phyloP scores from a whole-genome alignment of 2,888 invertebrate genomes.

The Troides oblongomaculatus region DNA sequence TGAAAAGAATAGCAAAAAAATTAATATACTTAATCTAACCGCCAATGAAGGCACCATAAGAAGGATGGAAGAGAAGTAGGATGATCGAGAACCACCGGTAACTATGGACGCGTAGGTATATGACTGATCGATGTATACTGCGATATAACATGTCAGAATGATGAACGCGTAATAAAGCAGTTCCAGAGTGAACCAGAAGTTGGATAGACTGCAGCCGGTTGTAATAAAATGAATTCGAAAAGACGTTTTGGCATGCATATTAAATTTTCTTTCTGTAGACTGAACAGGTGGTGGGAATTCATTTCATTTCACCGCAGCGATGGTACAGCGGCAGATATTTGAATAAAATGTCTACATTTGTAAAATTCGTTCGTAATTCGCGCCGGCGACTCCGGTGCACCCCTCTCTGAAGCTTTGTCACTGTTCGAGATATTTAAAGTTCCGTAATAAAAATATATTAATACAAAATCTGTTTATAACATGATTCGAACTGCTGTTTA shows the following conservation, averaged over 20 bases:
- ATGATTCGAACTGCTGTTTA: too few species aligned
- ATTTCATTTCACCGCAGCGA: constrained; percentile 18
- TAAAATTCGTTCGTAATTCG: constrained; percentile 8
- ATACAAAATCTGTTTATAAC: too few species aligned
- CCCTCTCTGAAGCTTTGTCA: too few species aligned
- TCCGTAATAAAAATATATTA: too few species aligned
- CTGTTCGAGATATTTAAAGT: too few species aligned
- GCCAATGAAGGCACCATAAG: too few species aligned
- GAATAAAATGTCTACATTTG: constrained; percentile 22
- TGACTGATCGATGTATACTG: not conserved
- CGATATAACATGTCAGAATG: not conserved
- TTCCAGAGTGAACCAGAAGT: not conserved
- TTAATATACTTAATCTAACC: too few species aligned
- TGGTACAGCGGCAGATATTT: constrained; percentile 1
- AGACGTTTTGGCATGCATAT: constrained; percentile 21
- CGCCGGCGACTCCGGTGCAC: too few species aligned
- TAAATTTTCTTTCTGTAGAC: constrained; percentile 16
- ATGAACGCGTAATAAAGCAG: not conserved
- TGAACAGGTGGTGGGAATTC: constrained; percentile 23
- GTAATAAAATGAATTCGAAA: constrained; percentile 12
- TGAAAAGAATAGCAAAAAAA: too few species aligned
- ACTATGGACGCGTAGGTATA: too few species aligned
- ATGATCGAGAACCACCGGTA: too few species aligned
- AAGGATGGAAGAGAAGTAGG: too few species aligned
- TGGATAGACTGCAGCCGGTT: not conserved